Conservation (phyloP, 2,888 invertebrate species). For the Heliconius erato region DNA sequence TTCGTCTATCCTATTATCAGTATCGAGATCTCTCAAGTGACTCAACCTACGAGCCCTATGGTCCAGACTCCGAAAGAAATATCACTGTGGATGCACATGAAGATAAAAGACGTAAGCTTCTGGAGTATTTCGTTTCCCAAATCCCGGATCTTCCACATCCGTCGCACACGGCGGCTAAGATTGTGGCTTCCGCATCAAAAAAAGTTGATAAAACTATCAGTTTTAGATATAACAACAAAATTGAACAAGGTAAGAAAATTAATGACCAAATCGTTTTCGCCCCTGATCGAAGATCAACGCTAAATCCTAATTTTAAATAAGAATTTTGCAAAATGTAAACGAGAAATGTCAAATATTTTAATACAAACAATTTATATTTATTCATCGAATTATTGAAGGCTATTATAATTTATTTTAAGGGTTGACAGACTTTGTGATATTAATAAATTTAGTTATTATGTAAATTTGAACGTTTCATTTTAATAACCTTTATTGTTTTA, state of each 20-base stretch:
- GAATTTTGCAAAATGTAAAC: background rate
- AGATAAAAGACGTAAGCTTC: constrained; percentile 57
- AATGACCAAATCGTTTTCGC: constrained; percentile 57
- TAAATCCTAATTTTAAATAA: constrained; percentile 54
- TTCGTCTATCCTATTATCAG: constrained; percentile 69
- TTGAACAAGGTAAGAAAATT: constrained; percentile 57
- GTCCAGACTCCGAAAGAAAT: constrained; percentile 36
- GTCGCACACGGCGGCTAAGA: constrained; percentile 61
- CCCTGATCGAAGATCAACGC: constrained; percentile 65
- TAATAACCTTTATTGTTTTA: background rate
- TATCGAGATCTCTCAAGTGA: constrained; percentile 40
- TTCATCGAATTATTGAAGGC: constrained; percentile 8
- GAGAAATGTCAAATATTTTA: constrained; percentile 11
- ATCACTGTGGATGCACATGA: constrained; percentile 50
- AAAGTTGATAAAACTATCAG: constrained; percentile 59
- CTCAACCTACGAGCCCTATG: constrained; percentile 23
- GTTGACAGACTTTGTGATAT: background rate
- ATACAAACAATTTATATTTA: background rate
- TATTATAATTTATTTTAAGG: constrained; percentile 11
- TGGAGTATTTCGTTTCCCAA: constrained; percentile 63
- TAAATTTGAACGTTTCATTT: constrained; percentile 9
- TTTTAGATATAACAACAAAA: constrained; percentile 63
- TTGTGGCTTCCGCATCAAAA: constrained; percentile 65
- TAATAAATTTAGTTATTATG: constrained; percentile 18
- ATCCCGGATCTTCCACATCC: constrained; percentile 70